Conservation (phyloP, 2,888 invertebrate species). For the Orchesellides sinensis region DNA sequence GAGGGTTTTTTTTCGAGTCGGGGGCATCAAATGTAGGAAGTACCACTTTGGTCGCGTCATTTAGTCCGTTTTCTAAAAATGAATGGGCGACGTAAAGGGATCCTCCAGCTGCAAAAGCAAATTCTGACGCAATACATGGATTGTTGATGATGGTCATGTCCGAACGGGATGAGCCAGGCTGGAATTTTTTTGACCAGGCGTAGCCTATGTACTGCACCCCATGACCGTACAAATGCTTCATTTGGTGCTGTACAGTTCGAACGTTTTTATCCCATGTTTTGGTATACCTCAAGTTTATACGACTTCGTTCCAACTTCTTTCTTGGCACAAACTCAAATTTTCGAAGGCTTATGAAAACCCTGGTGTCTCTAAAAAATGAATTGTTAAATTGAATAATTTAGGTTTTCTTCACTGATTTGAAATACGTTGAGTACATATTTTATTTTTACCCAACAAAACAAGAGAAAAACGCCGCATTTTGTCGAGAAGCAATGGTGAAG, state of each 20-base stretch:
- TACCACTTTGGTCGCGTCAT: neutral
- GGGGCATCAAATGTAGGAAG: slow-evolving; percentile 20
- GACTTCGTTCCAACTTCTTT: neutral
- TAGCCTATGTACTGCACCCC: slow-evolving; percentile 39
- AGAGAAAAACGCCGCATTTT: slow-evolving; percentile 23
- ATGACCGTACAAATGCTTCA: slow-evolving; percentile 42
- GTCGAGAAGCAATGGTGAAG: slow-evolving; percentile 49
- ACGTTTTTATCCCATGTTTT: neutral
- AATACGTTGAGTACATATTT: neutral
- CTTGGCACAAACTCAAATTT: slow-evolving; percentile 31
- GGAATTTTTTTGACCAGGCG: slow-evolving; percentile 7
- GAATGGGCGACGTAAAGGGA: slow-evolving; percentile 41
- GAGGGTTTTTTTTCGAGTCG: neutral
- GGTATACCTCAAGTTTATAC: slow-evolving; percentile 19
- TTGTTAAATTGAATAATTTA: no score
- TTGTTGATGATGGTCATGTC: slow-evolving; percentile 50
- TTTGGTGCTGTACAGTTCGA: neutral
- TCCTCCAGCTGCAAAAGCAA: slow-evolving; percentile 56
- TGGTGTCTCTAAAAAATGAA: slow-evolving; percentile 20
- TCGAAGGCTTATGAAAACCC: slow-evolving; percentile 18
- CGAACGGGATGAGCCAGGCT: slow-evolving; percentile 30
- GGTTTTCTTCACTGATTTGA: neutral
- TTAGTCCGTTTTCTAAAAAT: slow-evolving; percentile 13
- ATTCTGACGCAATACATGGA: slow-evolving; percentile 61
- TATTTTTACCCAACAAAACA: slow-evolving; percentile 56